Percentiles rank a stretch among this genome's conserved stretches.
phyloP scores from a whole-genome alignment of 2,797 vertebrate genomes.

The Manis pentadactyla region DNA sequence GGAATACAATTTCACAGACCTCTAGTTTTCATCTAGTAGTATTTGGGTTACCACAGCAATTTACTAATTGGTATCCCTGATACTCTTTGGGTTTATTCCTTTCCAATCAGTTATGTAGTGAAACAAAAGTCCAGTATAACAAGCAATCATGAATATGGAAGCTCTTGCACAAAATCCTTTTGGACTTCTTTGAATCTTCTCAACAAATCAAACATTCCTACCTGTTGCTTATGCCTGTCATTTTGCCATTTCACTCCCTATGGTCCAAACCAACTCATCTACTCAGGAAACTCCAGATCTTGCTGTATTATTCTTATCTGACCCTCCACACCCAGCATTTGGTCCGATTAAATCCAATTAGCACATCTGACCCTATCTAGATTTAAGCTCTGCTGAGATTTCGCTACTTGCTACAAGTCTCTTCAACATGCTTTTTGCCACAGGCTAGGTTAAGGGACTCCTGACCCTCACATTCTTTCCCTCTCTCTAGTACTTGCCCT shows the following conservation, averaged over 20 bases:
- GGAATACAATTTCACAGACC: not conserved
- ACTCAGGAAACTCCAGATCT: not conserved
- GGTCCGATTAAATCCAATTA: not conserved
- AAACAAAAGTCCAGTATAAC: not conserved
- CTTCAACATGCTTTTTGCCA: not conserved
- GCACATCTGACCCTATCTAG: too few relatives aligned
- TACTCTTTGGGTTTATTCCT: not conserved
- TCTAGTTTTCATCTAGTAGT: not conserved
- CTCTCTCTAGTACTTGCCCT: not conserved
- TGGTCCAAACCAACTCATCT: not conserved
- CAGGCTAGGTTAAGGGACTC: not conserved
- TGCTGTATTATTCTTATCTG: not conserved
- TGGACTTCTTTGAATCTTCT: not conserved
- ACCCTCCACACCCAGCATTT: not conserved
- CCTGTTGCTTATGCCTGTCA: not conserved
- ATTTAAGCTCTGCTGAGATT: not conserved
- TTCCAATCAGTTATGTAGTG: not conserved
- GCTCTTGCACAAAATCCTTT: not conserved
- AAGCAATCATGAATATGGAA: not conserved
- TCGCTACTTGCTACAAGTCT: not conserved
- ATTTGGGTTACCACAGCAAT: not conserved
- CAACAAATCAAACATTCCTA: not conserved
- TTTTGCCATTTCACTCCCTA: not conserved
- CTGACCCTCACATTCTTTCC: not conserved
- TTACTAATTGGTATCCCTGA: not conserved